phyloP scores from a whole-genome alignment of 2,888 invertebrate genomes.

The Melinaea marsaeus region DNA sequence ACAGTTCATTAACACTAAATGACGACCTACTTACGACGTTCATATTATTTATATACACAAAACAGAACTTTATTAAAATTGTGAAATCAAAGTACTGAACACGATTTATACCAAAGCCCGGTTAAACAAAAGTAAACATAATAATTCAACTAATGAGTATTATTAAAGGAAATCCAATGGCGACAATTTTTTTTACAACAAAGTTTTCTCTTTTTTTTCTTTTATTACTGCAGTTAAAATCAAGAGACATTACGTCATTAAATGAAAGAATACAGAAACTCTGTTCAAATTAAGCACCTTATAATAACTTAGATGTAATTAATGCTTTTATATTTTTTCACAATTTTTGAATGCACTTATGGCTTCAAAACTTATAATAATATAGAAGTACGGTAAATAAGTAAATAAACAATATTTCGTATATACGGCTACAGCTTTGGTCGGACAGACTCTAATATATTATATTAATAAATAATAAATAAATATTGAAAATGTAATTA shows the following conservation, averaged over 20 bases:
- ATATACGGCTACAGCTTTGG: conserved; percentile 34
- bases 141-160: conserved; percentile 13
- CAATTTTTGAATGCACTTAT: too few relatives aligned
- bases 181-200: conserved; percentile 52
- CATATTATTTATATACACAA: not conserved
- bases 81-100: conserved; percentile 2
- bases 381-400: too few relatives aligned
- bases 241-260: conserved; percentile 53
- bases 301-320: too few relatives aligned
- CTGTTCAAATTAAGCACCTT: too few relatives aligned
- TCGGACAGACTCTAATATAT: too few relatives aligned
- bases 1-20: not conserved
- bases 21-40: not conserved
- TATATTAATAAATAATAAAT: too few relatives aligned
- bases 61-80: not conserved
- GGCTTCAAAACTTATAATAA: too few relatives aligned
- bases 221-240: conserved; percentile 57
- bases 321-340: too few relatives aligned
- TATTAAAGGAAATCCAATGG: conserved; percentile 23
- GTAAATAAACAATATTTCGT: conserved; percentile 11
- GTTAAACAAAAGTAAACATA: conserved; percentile 11
- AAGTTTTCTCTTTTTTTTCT: conserved; percentile 53
- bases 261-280: too few relatives aligned
- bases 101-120: not conserved
- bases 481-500: too few relatives aligned